Evolutionary conservation across 2,797 vertebrate genomes (phyloP), one percentile per base, ranked within the genome.

Genomic region (Pseudochirops cupreus): DNA sequence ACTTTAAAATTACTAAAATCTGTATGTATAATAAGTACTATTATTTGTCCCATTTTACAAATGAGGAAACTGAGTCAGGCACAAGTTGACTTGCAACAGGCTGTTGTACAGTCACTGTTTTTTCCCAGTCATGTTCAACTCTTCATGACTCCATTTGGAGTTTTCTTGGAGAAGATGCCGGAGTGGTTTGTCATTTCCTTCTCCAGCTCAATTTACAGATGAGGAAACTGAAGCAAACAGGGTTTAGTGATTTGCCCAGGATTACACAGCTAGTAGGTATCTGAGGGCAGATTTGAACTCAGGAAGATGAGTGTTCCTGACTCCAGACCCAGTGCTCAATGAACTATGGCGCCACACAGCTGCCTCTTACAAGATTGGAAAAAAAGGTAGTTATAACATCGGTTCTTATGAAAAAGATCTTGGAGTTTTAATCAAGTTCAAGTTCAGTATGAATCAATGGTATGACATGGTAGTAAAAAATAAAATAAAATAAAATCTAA

Each of bases 321-420:
- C 9, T 46, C 2, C 1, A 26, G 0, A 1, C 0, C 18, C 67
- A n/a, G 18, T 5, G 5, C 18, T 67, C 18, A 39, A 9, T 21
- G 13, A 14, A 39, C 2, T 39, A 58, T 56, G 21, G 14, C 14
- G 5, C n/a, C 67, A 74, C 39, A 5, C 21, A 74, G 33, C 67
- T n/a, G 14, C 67, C 16, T 74, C n/a, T 74, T 39, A 21, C 14
- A n/a, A 39, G n/a, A 74, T 74, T 74, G 67, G n/a, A 24, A 52
- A 52, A 52, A 52, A 62, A 62, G 4, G 59, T 33, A 33, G 59
- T 7, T 74, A 39, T 16, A 74, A 39, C 1, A n/a, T 67, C 33
- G 39, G 14, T 74, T 74, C n/a, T 74, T 74, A 18, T 29, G 11
- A 74, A 39, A 74, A 74, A 74, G 18, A 74, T 74, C 16, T 74